phyloP scores from a whole-genome alignment of 2,113 vertebrate genomes.

The Dendrocopos noguchii region DNA sequence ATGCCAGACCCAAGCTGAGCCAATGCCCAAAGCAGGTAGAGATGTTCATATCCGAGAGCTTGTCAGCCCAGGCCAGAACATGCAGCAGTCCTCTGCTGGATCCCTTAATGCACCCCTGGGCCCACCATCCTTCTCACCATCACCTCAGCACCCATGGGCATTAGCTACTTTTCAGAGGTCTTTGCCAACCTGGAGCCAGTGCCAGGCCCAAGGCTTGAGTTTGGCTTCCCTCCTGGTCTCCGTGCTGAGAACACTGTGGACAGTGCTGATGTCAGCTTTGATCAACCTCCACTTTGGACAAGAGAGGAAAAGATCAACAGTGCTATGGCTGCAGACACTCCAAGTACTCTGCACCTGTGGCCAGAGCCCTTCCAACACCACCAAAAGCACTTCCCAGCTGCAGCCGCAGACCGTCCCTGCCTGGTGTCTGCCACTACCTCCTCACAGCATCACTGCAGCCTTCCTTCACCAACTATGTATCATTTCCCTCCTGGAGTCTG shows the following conservation, averaged over 20 bases:
- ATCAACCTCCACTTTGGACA: neutral
- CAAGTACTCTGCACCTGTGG: neutral
- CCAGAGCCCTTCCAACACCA: neutral
- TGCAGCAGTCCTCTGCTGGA: neutral
- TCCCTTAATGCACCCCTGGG: neutral
- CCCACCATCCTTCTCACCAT: neutral
- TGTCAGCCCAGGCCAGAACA: neutral
- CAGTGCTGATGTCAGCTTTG: neutral
- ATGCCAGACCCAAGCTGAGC: neutral
- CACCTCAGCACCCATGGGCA: neutral
- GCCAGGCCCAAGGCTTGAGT: neutral
- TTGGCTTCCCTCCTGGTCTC: neutral
- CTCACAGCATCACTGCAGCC: neutral
- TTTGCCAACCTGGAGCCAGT: neutral
- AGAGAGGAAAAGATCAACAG: neutral
- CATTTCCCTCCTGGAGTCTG: neutral
- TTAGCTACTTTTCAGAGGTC: neutral
- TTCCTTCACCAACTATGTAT: neutral
- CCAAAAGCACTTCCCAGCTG: neutral
- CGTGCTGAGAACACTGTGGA: neutral
- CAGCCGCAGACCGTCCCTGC: neutral
- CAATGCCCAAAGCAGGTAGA: neutral
- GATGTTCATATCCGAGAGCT: neutral
- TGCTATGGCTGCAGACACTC: neutral
- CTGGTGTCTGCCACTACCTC: neutral